Base-by-base conservation (phyloP, 92 coral and sea anemone genomes). In the Porites lobata region DNA sequence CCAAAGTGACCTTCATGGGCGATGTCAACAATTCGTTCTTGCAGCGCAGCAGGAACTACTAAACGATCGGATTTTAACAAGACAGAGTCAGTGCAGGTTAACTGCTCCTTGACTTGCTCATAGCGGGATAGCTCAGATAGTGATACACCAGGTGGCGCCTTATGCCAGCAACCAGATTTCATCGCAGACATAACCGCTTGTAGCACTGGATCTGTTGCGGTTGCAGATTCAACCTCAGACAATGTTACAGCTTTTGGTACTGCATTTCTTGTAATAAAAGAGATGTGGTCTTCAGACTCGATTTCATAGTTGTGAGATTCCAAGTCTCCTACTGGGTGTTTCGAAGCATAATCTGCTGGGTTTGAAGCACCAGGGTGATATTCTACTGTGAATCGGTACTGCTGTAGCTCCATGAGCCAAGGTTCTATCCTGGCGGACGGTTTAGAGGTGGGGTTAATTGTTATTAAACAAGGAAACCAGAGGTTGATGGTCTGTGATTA, bases 1-100 rank as follows among this genome's bases (percentile, higher is more conserved):
- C 91, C 94, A 61, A 86, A n/a, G 67, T 91, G 94, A 18, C 91
- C 94, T 81, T 91, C 88, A 57, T 86, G 94, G 75, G 94, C 94
- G 58, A 81, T 79, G 90, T 85, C 86, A 63, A 90, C 93, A 38
- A 90, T 85, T 78, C 82, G 73, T 79, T 71, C 90, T 61, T 81
- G 83, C 67, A 90, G 14, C 1, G 75, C 24, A 54, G 75, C 87
- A 17, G 86, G 91, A 52, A 90, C 80, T 29, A 90, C 76, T 1
- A 90, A 77, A 58, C 93, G 80, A 50, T 75, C 78, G 0, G 79
- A 75, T 51, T 62, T 86, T 54, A 79, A 61, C 50, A 77, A 21
- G 81, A 77, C 67, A 11, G 81, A 24, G 73, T 90, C 93, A 3
- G 86, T 84, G 26, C 89, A 90, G 62, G 89, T 72, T 83, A 90